These are phyloP conservation scores for Folsomia candida DNA, from an alignment of 2,888 invertebrate genomes.

Conservation along the genomic window DNA sequence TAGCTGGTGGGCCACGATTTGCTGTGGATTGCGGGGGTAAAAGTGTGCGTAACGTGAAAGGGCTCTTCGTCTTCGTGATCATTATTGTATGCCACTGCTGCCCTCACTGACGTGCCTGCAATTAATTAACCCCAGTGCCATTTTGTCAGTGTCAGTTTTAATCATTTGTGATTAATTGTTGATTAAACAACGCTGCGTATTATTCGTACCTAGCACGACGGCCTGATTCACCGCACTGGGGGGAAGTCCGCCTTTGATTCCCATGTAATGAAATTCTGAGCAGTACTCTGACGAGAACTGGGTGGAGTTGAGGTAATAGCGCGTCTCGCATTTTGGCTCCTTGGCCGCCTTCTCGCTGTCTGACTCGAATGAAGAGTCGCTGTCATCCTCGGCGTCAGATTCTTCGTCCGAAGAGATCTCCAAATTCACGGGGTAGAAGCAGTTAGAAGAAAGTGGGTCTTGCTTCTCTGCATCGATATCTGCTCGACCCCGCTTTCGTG, in stretches of 20 bases:
- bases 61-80: constrained; percentile 14
- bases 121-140: too few relatives aligned
- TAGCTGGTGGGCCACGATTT: constrained; percentile 35
- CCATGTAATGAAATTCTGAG: constrained; percentile 42
- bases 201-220: constrained; percentile 43
- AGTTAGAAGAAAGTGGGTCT: constrained; percentile 38
- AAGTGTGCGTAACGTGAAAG: constrained; percentile 31
- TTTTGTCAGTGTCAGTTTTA: too few relatives aligned
- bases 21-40: constrained; percentile 38
- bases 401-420: constrained; percentile 25
- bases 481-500: constrained; percentile 23
- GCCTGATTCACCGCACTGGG: constrained; percentile 16
- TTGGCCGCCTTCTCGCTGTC: constrained; percentile 19
- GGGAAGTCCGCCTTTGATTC: constrained; percentile 24
- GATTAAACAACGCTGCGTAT: too few relatives aligned
- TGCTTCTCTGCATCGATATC: constrained; percentile 7
- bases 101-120: not conserved
- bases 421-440: constrained; percentile 44
- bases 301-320: constrained; percentile 63
- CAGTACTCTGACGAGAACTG: constrained; percentile 39
- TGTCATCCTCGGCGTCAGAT: constrained; percentile 23
- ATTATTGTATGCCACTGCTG: constrained; percentile 16
- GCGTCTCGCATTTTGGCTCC: constrained; percentile 56
- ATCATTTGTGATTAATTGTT: too few relatives aligned
- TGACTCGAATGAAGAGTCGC: constrained; percentile 23